Conservation (phyloP, 2,113 vertebrate genomes). For the Mesoclemmys tuberculata region DNA sequence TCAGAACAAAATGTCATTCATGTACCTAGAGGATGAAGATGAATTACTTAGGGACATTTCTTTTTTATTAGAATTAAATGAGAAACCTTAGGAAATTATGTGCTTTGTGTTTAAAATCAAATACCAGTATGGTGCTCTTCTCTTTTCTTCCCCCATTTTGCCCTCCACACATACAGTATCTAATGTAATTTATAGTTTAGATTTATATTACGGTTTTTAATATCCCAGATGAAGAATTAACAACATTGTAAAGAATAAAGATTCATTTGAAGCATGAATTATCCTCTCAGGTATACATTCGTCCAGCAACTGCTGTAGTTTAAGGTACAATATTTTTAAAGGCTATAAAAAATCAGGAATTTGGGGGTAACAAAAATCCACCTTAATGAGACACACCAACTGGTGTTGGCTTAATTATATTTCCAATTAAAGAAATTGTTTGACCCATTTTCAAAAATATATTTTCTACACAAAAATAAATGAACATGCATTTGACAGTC, state of each 20-base stretch:
- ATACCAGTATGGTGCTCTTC: slow-evolving; percentile 12
- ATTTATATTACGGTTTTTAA: slow-evolving; percentile 48
- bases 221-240: slow-evolving; percentile 29
- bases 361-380: slow-evolving; percentile 30
- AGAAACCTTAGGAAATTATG: slow-evolving; percentile 59
- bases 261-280: slow-evolving; percentile 26
- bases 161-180: slow-evolving; percentile 24
- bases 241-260: slow-evolving; percentile 5
- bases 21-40: slow-evolving; percentile 49
- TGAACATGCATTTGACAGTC: not conserved
- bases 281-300: slow-evolving; percentile 3
- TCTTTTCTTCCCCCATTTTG: slow-evolving; percentile 45
- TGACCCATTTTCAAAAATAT: slow-evolving; percentile 39
- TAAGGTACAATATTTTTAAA: slow-evolving; percentile 49
- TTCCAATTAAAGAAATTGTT: not conserved
- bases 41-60: slow-evolving; percentile 55
- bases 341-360: slow-evolving; percentile 1
- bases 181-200: slow-evolving; percentile 9
- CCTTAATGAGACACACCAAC: not conserved
- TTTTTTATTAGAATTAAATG: slow-evolving; percentile 46
- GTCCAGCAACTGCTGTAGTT: slow-evolving; percentile 52
- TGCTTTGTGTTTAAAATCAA: slow-evolving; percentile 65
- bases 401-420: slow-evolving; percentile 5
- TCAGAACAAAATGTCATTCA: slow-evolving; percentile 74
- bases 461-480: not conserved